Percentiles rank a stretch among this genome's conserved stretches.
Evolutionary conservation across 2,113 vertebrate species (phyloP).

Genomic region (Podocnemis expansa): DNA sequence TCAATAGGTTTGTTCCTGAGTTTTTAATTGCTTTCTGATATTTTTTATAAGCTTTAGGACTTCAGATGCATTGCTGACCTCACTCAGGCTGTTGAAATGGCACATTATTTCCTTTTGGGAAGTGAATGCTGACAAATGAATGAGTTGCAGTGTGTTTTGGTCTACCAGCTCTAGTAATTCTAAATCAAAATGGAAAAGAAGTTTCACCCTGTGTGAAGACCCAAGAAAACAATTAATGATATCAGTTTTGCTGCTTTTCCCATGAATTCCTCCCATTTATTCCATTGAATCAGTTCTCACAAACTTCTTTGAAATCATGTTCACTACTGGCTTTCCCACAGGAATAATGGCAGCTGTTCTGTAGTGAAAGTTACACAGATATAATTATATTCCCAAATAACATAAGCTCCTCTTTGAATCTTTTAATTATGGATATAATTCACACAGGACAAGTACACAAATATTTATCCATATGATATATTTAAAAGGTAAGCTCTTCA

Average conservation of each 20-base stretch:
- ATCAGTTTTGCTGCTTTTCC: background rate
- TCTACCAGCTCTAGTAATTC: background rate
- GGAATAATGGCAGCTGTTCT: constrained; percentile 54
- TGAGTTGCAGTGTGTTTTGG: background rate
- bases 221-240: constrained; percentile 12
- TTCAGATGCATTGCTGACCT: background rate
- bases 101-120: background rate
- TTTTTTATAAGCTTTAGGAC: background rate
- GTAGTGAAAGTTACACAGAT: constrained; percentile 41
- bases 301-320: constrained; percentile 24
- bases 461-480: constrained; percentile 43
- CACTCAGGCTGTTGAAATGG: background rate
- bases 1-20: background rate
- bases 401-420: constrained; percentile 46
- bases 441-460: constrained; percentile 55
- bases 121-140: background rate
- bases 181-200: background rate
- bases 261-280: background rate
- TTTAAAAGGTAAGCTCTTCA: constrained; percentile 25
- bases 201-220: background rate
- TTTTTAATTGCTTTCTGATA: background rate
- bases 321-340: background rate
- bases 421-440: constrained; percentile 48
- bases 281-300: constrained; percentile 25
- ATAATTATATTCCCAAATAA: constrained; percentile 59